Conservation (phyloP, 2,797 vertebrate species). For the Molossus molossus region DNA sequence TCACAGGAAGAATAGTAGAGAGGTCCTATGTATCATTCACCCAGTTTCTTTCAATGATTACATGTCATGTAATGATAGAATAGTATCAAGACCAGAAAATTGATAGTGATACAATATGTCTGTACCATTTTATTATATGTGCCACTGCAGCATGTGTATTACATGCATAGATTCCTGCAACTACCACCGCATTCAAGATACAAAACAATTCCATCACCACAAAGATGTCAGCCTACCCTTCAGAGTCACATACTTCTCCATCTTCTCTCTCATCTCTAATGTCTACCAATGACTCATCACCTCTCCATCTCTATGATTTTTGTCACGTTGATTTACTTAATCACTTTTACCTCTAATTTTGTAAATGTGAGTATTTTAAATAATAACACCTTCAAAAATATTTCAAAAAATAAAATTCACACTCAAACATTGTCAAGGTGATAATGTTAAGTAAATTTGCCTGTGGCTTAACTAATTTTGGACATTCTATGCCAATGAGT, state of each 20-base stretch:
- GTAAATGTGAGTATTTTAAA: neutral
- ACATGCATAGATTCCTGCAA: neutral
- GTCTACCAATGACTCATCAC: neutral
- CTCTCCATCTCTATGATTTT: neutral
- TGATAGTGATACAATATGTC: neutral
- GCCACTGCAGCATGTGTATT: neutral
- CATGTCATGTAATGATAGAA: neutral
- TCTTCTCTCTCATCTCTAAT: neutral
- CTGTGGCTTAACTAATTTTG: neutral
- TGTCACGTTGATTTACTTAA: neutral
- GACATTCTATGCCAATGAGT: neutral
- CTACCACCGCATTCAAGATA: neutral
- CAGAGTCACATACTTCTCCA: neutral
- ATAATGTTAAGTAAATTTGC: neutral
- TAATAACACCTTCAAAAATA: neutral
- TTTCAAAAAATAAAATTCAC: slow-evolving; percentile 53
- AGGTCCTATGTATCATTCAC: neutral
- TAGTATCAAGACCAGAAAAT: neutral
- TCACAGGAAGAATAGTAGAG: neutral
- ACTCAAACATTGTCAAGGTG: neutral
- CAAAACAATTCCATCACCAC: neutral
- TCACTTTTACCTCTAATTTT: slow-evolving; percentile 36
- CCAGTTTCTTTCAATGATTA: neutral
- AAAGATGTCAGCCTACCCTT: neutral
- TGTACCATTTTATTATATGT: neutral